Evolutionary conservation across 2,113 vertebrate species (phyloP).

Genomic region (Gasterosteus aculeatus): DNA sequence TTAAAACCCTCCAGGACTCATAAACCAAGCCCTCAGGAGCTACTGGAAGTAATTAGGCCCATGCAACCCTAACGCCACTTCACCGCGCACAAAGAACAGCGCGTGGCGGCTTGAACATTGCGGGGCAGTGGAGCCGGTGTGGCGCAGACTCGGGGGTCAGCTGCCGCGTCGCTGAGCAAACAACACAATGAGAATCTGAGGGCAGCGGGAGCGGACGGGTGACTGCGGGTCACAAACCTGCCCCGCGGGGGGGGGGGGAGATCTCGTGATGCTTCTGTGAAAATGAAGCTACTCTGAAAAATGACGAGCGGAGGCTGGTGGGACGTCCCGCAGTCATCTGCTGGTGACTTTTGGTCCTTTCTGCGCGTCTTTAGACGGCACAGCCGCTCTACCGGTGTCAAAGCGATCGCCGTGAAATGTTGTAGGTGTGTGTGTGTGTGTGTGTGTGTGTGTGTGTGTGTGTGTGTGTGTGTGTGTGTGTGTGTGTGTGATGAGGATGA

Average conservation of each 20-base stretch:
- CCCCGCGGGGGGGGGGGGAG: slow-evolving; percentile 8
- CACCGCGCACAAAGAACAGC: neutral
- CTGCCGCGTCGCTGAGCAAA: slow-evolving; percentile 36
- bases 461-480: no score
- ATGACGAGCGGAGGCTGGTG: neutral
- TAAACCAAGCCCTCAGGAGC: slow-evolving; percentile 40
- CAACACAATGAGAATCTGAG: slow-evolving; percentile 15
- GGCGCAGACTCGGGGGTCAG: slow-evolving; percentile 28
- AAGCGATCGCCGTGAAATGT: neutral
- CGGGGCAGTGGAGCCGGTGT: neutral
- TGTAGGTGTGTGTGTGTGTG: neutral
- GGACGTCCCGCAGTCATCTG: slow-evolving; percentile 39
- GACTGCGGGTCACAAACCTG: no score
- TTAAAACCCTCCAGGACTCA: slow-evolving; percentile 23
- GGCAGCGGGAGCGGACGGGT: neutral
- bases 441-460: no score
- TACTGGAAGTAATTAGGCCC: slow-evolving; percentile 25
- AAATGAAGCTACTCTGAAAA: slow-evolving; percentile 2
- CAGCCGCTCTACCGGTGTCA: neutral
- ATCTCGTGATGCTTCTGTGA: slow-evolving; percentile 25
- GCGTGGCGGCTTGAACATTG: neutral
- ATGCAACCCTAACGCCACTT: slow-evolving; percentile 11
- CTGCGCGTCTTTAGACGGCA: neutral
- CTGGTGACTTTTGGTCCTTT: slow-evolving; percentile 72
- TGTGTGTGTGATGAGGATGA: neutral